A percentile compares a stretch with the other conserved stretches of the same genome.
phyloP scores from a whole-genome alignment of 2,888 invertebrate species.

The Thera obeliscata region DNA sequence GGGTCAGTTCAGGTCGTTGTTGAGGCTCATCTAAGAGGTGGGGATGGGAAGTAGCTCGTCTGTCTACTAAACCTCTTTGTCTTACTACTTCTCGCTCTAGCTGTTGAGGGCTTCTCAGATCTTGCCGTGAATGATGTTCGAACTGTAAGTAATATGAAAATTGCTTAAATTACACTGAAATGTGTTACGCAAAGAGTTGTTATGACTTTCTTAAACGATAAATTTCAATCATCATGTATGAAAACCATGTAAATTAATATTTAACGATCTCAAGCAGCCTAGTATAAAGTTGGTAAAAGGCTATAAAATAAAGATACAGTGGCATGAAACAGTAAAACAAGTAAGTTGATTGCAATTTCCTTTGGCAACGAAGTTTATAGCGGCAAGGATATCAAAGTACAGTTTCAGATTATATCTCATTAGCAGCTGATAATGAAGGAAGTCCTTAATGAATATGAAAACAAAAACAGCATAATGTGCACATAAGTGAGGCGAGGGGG shows the following conservation, averaged over 20 bases:
- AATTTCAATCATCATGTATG: background rate
- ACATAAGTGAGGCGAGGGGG: background rate
- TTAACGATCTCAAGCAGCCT: background rate
- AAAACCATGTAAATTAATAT: background rate
- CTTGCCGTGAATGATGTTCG: slow-evolving; percentile 76
- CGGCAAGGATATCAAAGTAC: slow-evolving; percentile 28
- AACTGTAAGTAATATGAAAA: slow-evolving; percentile 60
- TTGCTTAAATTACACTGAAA: background rate
- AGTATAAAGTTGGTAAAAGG: slow-evolving; percentile 12
- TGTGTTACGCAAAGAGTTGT: background rate
- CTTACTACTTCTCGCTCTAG: slow-evolving; percentile 85
- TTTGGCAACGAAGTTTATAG: slow-evolving; percentile 28
- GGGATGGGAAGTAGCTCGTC: slow-evolving; percentile 87
- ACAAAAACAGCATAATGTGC: slow-evolving; percentile 17
- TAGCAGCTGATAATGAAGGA: slow-evolving; percentile 32
- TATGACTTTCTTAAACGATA: background rate
- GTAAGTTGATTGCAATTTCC: slow-evolving; percentile 29
- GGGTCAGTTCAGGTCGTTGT: slow-evolving; percentile 65
- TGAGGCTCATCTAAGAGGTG: slow-evolving; percentile 84
- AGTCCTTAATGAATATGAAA: slow-evolving; percentile 27
- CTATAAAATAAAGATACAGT: slow-evolving; percentile 3
- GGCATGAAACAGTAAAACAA: slow-evolving; percentile 16
- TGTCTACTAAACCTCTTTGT: slow-evolving; percentile 81
- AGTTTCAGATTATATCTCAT: slow-evolving; percentile 35
- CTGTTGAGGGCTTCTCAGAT: slow-evolving; percentile 86